Conservation (phyloP, 2,888 invertebrate species). For the Lithodes maja region DNA sequence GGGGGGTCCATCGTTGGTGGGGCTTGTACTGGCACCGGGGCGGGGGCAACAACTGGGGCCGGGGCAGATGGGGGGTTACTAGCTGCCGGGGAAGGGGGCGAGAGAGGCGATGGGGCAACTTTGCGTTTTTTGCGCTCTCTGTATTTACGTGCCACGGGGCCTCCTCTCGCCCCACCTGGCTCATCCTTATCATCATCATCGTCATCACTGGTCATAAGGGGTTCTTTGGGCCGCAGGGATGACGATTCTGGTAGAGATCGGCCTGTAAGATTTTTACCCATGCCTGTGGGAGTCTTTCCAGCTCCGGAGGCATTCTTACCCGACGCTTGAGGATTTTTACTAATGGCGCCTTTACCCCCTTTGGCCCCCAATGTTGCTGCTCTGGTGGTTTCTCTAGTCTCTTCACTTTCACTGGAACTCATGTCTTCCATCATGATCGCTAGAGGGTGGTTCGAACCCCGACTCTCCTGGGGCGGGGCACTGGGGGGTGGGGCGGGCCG, state of each 20-base stretch:
- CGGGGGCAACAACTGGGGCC: neutral
- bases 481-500: neutral
- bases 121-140: neutral
- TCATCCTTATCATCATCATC: neutral
- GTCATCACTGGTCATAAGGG: slow-evolving; percentile 25
- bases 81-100: neutral
- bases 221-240: slow-evolving; percentile 24
- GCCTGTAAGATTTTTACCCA: neutral
- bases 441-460: slow-evolving; percentile 19
- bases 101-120: neutral
- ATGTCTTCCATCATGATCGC: slow-evolving; percentile 33
- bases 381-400: neutral
- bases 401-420: slow-evolving; percentile 51
- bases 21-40: neutral
- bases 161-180: neutral
- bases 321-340: no score
- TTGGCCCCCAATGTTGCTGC: no score
- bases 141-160: neutral
- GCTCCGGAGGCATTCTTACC: no score
- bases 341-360: no score
- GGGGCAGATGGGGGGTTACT: neutral
- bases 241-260: slow-evolving; percentile 25
- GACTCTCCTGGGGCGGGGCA: neutral
- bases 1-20: neutral
- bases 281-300: no score